Conservation (phyloP, 92 coral and sea anemone species). For the Porites evermanni region DNA sequence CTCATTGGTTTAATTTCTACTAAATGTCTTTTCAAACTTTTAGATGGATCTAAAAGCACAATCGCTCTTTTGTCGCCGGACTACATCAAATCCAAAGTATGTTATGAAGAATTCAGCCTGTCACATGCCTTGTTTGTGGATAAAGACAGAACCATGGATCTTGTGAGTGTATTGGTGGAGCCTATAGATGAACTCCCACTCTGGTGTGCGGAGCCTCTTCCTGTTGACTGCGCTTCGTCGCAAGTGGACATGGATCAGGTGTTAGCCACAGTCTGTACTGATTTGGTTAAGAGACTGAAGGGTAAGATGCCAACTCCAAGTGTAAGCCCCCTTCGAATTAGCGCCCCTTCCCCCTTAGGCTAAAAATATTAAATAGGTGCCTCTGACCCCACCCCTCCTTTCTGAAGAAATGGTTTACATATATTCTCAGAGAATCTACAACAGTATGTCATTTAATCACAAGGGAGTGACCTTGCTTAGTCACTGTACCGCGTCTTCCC, state of each 20-base stretch:
- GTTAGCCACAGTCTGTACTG: slow-evolving; percentile 51
- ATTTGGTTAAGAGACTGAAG: slow-evolving; percentile 50
- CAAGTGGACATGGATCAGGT: slow-evolving; percentile 45
- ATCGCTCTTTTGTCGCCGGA: slow-evolving; percentile 85
- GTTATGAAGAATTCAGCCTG: slow-evolving; percentile 88
- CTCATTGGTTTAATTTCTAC: neutral
- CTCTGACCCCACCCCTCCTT: too few relatives aligned
- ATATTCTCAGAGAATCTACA: too few relatives aligned
- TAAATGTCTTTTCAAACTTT: neutral
- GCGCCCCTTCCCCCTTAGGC: too few relatives aligned
- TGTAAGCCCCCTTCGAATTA: too few relatives aligned
- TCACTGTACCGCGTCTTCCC: too few relatives aligned
- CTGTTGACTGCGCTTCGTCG: slow-evolving; percentile 70
- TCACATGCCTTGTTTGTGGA: slow-evolving; percentile 82
- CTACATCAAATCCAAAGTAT: slow-evolving; percentile 90
- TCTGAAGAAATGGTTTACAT: too few relatives aligned
- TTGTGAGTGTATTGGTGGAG: slow-evolving; percentile 79
- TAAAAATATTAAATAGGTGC: too few relatives aligned
- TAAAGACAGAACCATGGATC: slow-evolving; percentile 57
- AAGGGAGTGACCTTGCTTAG: too few relatives aligned
- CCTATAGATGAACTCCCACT: slow-evolving; percentile 70
- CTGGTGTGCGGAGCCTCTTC: slow-evolving; percentile 83
- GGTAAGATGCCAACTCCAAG: slow-evolving; percentile 14
- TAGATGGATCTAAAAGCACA: slow-evolving; percentile 77
- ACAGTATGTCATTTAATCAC: too few relatives aligned